Base-by-base conservation (phyloP, 1,140 invertebrate genomes). In the Papilio xuthus region DNA sequence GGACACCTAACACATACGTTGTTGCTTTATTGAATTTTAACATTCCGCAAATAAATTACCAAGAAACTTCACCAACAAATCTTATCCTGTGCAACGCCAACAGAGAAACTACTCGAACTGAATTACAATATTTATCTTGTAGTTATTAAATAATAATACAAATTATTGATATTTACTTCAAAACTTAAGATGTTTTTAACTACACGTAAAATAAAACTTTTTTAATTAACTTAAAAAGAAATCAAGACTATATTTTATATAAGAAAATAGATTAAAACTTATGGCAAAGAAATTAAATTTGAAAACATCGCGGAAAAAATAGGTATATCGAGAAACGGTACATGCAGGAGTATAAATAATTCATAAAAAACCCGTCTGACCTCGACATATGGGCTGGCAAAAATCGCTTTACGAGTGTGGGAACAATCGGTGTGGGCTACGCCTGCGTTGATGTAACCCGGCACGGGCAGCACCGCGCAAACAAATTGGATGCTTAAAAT, bases 401-500 rank as follows among this genome's bases (percentile, higher is more conserved):
- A 90, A 90, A 92, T 88, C 85, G 87, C 79, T 89, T 89, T 90
- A 90, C 87, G 89, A 87, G 85, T 88, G 87, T 86, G 88, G 86
- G 85, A 90, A 86, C 83, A 78, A 80, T 81, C 81, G 82, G 82
- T 78, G 53, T 73, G 79, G 73, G 81, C 78, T 72, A 76, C 79
- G 81, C 60, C 79, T 79, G 78, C 84, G 82, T 84, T 88, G 80
- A 86, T 88, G 87, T 88, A 86, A 86, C 85, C 82, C 79, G 81
- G 82, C 86, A 87, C 85, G 84, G 81, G 80, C 86, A 82, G 83
- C 84, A 82, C 81, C 82, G 88, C 85, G 85, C 86, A 89, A 93
- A 92, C 90, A 92, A 92, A 93, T 93, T 92, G 92, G 92, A 93
- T 92, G 89, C 92, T 92, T 93, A 92, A 93, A 93, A 93, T 93